A percentile compares a stretch with the other conserved stretches of the same genome.
Conservation (phyloP, 2,797 vertebrate species). For the Onychomys leucogaster region DNA sequence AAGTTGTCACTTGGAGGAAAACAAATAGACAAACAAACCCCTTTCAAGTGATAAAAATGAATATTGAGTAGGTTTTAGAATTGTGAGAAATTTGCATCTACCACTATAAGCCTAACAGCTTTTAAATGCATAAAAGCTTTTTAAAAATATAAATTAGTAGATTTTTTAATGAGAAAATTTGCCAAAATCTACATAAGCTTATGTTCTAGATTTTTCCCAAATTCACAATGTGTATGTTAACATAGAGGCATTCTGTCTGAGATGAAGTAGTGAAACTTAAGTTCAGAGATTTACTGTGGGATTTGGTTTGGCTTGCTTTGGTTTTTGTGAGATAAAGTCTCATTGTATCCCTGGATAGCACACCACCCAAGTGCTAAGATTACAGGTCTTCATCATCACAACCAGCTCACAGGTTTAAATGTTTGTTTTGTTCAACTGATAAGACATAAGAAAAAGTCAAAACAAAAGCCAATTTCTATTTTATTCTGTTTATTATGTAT, state of each 20-base stretch:
- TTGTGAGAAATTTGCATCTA: neutral
- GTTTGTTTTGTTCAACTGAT: neutral
- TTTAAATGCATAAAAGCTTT: neutral
- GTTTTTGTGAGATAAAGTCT: neutral
- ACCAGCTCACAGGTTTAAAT: neutral
- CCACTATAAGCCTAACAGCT: neutral
- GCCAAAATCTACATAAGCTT: neutral
- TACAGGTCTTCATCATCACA: neutral
- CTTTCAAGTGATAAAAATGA: constrained; percentile 1
- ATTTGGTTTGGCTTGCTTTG: neutral
- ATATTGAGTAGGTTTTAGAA: constrained; percentile 37
- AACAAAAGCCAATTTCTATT: constrained; percentile 51
- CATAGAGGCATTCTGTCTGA: neutral
- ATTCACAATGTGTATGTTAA: neutral
- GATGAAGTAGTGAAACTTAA: neutral
- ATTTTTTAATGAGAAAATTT: constrained; percentile 14
- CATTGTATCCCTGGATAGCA: neutral
- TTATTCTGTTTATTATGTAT: neutral
- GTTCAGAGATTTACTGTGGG: neutral
- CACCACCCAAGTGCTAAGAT: neutral
- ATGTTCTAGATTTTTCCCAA: neutral
- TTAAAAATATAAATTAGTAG: neutral
- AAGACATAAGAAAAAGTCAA: constrained; percentile 27
- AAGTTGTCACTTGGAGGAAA: neutral
- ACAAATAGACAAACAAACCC: neutral